Evolutionary conservation across 2,888 invertebrate genomes (phyloP).

Genomic region (Parthenolecanium corni): DNA sequence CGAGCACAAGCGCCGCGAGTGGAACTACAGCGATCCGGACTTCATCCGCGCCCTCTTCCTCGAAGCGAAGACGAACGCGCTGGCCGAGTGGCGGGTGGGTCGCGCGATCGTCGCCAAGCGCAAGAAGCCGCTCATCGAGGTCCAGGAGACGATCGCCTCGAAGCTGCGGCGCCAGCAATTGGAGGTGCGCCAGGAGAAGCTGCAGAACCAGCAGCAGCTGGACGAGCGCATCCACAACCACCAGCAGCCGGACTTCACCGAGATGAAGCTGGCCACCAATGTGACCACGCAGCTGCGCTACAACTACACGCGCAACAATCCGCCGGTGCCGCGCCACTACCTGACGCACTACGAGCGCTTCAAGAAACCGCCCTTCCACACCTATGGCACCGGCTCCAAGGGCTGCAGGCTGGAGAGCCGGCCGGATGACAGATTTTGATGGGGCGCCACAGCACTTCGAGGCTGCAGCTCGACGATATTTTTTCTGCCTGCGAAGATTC

Average conservation of each 20-base stretch:
- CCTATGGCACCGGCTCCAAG: neutral
- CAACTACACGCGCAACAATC: constrained; percentile 13
- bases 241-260: neutral
- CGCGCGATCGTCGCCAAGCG: neutral
- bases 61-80: constrained; percentile 11
- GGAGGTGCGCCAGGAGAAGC: constrained; percentile 4
- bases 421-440: no score
- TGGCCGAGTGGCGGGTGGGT: constrained; percentile 1
- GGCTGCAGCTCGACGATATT: no score
- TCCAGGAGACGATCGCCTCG: neutral
- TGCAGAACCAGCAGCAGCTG: neutral
- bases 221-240: neutral
- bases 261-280: constrained; percentile 11
- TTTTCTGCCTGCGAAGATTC: no score
- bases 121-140: neutral
- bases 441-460: no score
- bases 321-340: constrained; percentile 9
- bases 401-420: neutral
- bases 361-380: constrained; percentile 12
- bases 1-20: neutral
- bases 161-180: neutral
- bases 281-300: constrained; percentile 7
- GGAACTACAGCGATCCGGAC: constrained; percentile 14
- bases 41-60: constrained; percentile 15
- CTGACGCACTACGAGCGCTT: constrained; percentile 5